phyloP scores from a whole-genome alignment of 1,140 invertebrate species.

The Drosophila kikkawai region DNA sequence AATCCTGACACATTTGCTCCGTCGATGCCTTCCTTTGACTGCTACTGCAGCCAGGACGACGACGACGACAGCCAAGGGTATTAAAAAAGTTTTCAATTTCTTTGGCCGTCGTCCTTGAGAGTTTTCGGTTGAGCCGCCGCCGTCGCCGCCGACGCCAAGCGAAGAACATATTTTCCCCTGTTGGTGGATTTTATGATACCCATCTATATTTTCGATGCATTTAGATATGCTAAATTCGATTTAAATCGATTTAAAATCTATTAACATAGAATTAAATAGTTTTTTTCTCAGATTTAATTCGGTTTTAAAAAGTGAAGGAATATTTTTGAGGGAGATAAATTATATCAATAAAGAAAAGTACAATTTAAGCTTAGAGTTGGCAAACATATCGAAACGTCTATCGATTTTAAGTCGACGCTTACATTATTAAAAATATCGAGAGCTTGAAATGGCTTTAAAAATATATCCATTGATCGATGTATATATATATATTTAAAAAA shows the following conservation, averaged over 20 bases:
- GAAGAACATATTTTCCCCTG: conserved; percentile 25
- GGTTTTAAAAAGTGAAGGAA: not conserved
- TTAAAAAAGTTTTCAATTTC: conserved; percentile 63
- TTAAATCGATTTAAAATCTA: not conserved
- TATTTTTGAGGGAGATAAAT: not conserved
- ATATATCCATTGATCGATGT: too few relatives aligned
- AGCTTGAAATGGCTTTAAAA: too few relatives aligned
- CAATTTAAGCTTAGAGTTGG: too few relatives aligned
- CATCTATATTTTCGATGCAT: not conserved
- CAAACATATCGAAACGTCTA: not conserved
- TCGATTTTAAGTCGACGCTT: not conserved
- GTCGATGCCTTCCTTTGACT: conserved; percentile 32
- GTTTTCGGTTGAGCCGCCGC: conserved; percentile 21
- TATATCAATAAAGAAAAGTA: not conserved
- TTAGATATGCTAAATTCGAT: too few relatives aligned
- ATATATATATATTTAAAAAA: not conserved
- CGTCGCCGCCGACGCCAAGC: not conserved
- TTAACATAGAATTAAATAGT: not conserved
- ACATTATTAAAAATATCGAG: too few relatives aligned
- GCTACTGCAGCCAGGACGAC: conserved; percentile 18
- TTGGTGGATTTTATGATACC: conserved; percentile 13
- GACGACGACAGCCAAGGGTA: conserved; percentile 41
- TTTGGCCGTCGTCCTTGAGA: conserved; percentile 20
- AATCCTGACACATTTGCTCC: conserved; percentile 53
- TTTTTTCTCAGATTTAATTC: not conserved